A percentile compares a stretch with the other conserved stretches of the same genome.
phyloP scores from a whole-genome alignment of 2,797 vertebrate genomes.

The Typhlichthys eigenmanni region DNA sequence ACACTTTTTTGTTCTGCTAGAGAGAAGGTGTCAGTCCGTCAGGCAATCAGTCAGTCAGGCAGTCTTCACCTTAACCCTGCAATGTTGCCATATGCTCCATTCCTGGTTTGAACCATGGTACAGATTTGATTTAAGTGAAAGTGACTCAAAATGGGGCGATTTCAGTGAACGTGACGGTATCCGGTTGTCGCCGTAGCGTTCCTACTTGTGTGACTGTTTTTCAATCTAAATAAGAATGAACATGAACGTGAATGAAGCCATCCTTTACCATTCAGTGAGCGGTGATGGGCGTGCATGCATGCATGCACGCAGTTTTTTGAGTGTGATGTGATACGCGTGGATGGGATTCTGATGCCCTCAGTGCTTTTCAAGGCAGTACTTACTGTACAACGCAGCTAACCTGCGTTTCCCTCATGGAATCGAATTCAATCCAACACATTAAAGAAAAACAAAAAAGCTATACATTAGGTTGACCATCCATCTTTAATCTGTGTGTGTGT shows the following conservation, averaged over 20 bases:
- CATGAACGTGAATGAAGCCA: not conserved
- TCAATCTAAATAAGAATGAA: conserved; percentile 1
- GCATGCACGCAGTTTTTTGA: not conserved
- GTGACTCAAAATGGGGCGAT: not conserved
- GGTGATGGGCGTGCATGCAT: not conserved
- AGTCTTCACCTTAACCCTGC: conserved; percentile 68
- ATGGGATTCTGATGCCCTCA: too few species aligned
- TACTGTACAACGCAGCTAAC: too few species aligned
- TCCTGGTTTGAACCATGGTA: conserved; percentile 8
- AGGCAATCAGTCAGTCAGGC: conserved; percentile 78
- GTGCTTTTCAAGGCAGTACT: too few species aligned
- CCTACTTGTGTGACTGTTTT: conserved; percentile 11
- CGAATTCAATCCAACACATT: too few species aligned
- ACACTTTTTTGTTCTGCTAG: conserved; percentile 81
- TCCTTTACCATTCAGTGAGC: not conserved
- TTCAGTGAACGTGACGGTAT: conserved; percentile 19
- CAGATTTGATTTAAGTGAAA: conserved; percentile 1
- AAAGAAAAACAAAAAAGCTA: too few species aligned
- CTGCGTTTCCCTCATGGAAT: too few species aligned
- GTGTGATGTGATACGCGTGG: not conserved
- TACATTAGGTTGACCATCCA: too few species aligned
- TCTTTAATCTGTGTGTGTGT: too few species aligned
- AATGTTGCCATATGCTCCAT: conserved; percentile 43
- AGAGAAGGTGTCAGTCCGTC: conserved; percentile 77
- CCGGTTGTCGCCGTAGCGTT: conserved; percentile 1